Evolutionary conservation across 2,888 invertebrate genomes (phyloP), one percentile per base, ranked within the genome.

Genomic region (Selenia dentaria): DNA sequence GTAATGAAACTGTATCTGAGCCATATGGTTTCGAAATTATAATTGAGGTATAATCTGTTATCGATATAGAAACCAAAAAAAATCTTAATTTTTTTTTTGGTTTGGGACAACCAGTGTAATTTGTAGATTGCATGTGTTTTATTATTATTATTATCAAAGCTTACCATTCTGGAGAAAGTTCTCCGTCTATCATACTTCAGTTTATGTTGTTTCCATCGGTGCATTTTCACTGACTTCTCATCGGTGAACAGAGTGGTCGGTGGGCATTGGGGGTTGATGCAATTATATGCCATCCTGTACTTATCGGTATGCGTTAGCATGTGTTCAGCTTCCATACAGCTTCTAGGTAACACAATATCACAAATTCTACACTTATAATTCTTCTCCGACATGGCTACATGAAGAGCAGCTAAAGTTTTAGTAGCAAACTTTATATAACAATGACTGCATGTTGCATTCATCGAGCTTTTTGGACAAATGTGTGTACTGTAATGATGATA

Each of bases 241-340:
- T 57, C 45, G 0, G 57, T 1, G 6, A 62, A 68, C 8, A 73
- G 8, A 2, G 40, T 36, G n/a, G 6, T 55, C 5, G 5, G 27
- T 2, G 40, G n/a, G 24, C 83, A 83, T 0, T 45, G 0, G 0
- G 49, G 1, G 12, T 27, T 8, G 4, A 26, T n/a, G 35, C 83
- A 83, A 2, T 66, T 74, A 1, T 57, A 63, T 0, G 62, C 54
- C 0, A 65, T 1, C 0, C 26, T 25, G 43, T 63, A 83, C 0
- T 59, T 59, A 0, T 62, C 28, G 0, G 69, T 66, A 22, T 83
- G 83, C 0, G 8, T 10, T 6, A 71, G 1, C 29, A 79, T 44
- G 52, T 83, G 83, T 0, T 64, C 48, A 0, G 51, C 39, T 1
- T 68, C 64, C 54, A 59, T 59, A 31, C 83, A 84, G 1, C 40